A percentile compares a stretch with the other conserved stretches of the same genome.
Conservation (phyloP, 2,113 vertebrate species). For the human region GRCh38 chr6:39039501-39040000, state of each 20-base stretch:
- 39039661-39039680: background rate
- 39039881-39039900: background rate
- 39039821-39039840: background rate
- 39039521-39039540: background rate
- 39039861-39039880: background rate
- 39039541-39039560: background rate
- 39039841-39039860: background rate
- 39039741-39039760: background rate
- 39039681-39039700: background rate
- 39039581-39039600: background rate
- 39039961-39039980: background rate
- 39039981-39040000: background rate
- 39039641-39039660: rapidly evolving
- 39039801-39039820: background rate
- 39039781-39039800: background rate
- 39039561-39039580: background rate
- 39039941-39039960: background rate
- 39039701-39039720: background rate
- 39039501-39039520: background rate
- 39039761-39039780: rapidly evolving
- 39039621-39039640: rapidly evolving
- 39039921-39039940: background rate
- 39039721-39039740: background rate
- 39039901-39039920: background rate
- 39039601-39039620: rapidly evolving